A percentile compares a stretch with the other conserved stretches of the same genome.
Conservation (phyloP, 2,888 invertebrate genomes). For the Hyles lineata region DNA sequence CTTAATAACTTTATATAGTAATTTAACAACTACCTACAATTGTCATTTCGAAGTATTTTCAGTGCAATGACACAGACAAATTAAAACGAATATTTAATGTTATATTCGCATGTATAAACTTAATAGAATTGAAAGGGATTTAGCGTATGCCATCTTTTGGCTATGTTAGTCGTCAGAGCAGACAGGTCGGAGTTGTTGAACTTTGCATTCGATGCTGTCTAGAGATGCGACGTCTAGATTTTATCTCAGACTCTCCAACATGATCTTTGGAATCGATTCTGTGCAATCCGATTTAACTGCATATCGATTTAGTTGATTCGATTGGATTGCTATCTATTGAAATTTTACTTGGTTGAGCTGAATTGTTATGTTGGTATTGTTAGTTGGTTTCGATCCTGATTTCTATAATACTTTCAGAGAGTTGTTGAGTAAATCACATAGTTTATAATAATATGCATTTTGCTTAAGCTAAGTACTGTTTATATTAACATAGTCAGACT, state of each 20-base stretch:
- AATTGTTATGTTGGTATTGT: too few relatives aligned
- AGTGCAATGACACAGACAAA: background rate
- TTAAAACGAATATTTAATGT: background rate
- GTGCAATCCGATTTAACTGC: background rate
- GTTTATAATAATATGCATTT: background rate
- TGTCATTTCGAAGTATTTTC: background rate
- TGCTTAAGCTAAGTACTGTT: background rate
- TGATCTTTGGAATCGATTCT: background rate
- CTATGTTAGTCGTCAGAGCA: background rate
- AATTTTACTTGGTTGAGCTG: too few relatives aligned
- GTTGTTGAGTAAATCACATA: background rate
- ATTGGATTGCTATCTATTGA: background rate
- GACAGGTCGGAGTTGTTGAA: conserved; percentile 20
- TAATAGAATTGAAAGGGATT: conserved; percentile 3
- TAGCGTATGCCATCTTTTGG: background rate
- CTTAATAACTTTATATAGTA: background rate
- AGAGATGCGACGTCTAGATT: background rate
- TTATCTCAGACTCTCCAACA: background rate
- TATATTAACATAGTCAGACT: too few relatives aligned
- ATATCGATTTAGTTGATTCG: background rate
- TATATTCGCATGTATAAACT: background rate
- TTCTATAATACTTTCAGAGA: background rate
- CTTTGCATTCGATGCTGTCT: conserved; percentile 16
- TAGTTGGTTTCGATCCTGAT: background rate
- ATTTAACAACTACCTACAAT: background rate